These are phyloP conservation scores for Anabas testudineus DNA, from an alignment of 2,797 vertebrate species.

Conservation along the genomic window DNA sequence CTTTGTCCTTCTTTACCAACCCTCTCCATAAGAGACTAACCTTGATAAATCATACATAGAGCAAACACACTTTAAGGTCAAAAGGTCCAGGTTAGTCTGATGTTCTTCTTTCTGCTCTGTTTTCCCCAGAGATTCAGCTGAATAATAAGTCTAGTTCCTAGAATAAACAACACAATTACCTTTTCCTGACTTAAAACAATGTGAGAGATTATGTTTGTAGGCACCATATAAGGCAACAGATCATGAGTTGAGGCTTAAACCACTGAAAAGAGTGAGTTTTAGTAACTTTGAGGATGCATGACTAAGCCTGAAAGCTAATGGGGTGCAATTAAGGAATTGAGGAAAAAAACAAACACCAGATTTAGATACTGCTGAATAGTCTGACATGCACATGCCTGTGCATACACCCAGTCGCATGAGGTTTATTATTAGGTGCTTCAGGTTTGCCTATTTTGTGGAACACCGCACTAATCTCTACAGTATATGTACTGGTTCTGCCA, in stretches of 20 bases:
- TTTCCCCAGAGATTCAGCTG: constrained; percentile 30
- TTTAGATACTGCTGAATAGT: constrained; percentile 5
- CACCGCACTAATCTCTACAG: neutral
- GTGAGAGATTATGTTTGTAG: constrained; percentile 17
- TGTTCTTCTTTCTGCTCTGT: constrained; percentile 32
- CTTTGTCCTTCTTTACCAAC: constrained; percentile 19
- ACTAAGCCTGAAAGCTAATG: constrained; percentile 36
- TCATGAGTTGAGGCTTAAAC: constrained; percentile 23
- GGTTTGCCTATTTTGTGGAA: neutral
- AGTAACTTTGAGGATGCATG: constrained; percentile 15
- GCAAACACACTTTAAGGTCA: constrained; percentile 24
- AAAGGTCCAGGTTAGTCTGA: constrained; percentile 52
- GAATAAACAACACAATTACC: constrained; percentile 56
- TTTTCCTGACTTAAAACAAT: constrained; percentile 45
- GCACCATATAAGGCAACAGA: constrained; percentile 21
- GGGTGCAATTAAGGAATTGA: neutral
- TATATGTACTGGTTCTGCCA: neutral
- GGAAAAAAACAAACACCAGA: neutral
- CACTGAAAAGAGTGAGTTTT: constrained; percentile 3
- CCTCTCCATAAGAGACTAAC: constrained; percentile 43
- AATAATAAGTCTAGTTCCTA: constrained; percentile 38
- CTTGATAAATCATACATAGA: constrained; percentile 64
- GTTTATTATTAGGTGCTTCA: neutral
- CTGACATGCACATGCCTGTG: neutral
- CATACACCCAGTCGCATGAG: neutral